Percentiles rank a stretch among this genome's conserved stretches.
phyloP scores from a whole-genome alignment of 2,113 vertebrate genomes.

The Myotis yumanensis region DNA sequence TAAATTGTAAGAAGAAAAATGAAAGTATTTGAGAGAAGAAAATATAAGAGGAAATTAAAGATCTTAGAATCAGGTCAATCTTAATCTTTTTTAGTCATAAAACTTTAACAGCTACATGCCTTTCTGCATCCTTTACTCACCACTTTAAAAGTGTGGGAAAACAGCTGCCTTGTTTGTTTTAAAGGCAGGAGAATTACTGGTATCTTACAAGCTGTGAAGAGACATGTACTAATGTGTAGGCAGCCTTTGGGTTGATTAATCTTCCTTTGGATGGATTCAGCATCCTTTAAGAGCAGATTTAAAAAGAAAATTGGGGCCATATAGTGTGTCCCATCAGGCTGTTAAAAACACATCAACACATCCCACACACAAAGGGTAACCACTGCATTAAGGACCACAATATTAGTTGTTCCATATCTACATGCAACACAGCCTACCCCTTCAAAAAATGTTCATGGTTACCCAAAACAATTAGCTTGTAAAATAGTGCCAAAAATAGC shows the following conservation, averaged over 20 bases:
- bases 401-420: background rate
- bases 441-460: background rate
- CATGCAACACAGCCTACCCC: background rate
- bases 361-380: background rate
- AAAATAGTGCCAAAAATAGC: background rate
- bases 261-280: background rate
- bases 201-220: constrained; percentile 43
- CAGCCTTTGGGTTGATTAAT: background rate
- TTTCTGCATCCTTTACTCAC: background rate
- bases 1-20: constrained; percentile 1
- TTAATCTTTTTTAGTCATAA: constrained; percentile 22
- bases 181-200: constrained; percentile 29
- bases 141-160: constrained; percentile 57
- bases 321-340: background rate
- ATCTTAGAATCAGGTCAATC: constrained; percentile 21
- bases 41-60: background rate
- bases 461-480: background rate
- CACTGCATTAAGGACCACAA: background rate
- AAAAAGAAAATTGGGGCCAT: background rate
- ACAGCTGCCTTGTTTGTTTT: constrained; percentile 3
- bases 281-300: constrained; percentile 23
- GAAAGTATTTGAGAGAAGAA: background rate
- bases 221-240: background rate
- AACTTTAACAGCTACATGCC: constrained; percentile 17
- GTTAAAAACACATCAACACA: background rate